Conservation (phyloP, 2,113 vertebrate genomes). For the Eurypyga helias region DNA sequence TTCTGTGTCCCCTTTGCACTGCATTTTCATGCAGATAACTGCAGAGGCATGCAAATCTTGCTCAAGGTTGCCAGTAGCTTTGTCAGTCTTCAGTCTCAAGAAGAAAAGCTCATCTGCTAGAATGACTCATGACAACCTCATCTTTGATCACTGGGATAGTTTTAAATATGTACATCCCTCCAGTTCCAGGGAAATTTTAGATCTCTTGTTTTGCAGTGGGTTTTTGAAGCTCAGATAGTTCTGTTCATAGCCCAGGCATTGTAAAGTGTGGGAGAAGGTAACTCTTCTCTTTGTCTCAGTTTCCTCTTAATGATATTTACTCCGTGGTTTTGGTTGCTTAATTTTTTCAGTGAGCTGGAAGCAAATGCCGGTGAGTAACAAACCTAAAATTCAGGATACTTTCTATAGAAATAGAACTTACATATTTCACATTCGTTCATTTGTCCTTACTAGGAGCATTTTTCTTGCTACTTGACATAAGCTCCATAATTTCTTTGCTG, state of each 20-base stretch:
- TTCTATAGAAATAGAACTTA: not conserved
- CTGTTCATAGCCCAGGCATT: not conserved
- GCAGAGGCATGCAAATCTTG: slow-evolving; percentile 12
- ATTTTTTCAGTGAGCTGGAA: not conserved
- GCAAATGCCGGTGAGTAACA: not conserved
- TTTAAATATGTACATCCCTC: not conserved
- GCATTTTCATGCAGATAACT: not conserved
- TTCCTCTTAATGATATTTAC: not conserved
- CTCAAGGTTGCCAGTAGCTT: slow-evolving; percentile 37
- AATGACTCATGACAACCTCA: not conserved
- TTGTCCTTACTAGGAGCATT: not conserved
- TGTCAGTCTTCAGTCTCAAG: slow-evolving; percentile 12
- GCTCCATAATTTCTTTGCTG: not conserved
- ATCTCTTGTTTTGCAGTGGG: not conserved
- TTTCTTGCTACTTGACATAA: not conserved
- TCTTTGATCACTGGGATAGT: not conserved
- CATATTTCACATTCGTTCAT: not conserved
- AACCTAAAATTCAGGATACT: not conserved
- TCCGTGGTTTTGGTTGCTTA: not conserved
- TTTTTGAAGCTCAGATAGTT: not conserved
- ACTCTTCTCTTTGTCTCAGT: not conserved
- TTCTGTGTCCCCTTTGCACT: slow-evolving; percentile 47
- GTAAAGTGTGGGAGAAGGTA: not conserved
- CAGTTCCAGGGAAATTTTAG: not conserved
- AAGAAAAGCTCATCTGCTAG: slow-evolving; percentile 39